These are phyloP conservation scores for Leptopilina boulardi DNA, from an alignment of 1,140 invertebrate species.

Conservation along the genomic window DNA sequence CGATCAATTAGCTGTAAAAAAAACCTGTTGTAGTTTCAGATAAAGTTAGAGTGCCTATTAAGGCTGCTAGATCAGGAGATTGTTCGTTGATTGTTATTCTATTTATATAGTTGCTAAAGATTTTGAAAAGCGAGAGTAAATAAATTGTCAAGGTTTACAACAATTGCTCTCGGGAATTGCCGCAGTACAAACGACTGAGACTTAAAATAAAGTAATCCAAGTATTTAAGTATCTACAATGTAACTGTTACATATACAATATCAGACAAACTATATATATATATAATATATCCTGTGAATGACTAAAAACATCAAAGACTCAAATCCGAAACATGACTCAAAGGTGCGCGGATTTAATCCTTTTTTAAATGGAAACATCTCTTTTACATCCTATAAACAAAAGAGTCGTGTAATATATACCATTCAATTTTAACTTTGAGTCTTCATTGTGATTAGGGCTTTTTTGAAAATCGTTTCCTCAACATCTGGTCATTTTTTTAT, in stretches of 20 bases:
- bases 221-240: slow-evolving; percentile 43
- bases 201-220: slow-evolving; percentile 49
- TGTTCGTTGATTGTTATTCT: slow-evolving; percentile 15
- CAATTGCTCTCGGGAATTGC: slow-evolving; percentile 27
- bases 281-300: background rate
- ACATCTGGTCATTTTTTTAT: background rate
- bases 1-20: slow-evolving; percentile 16
- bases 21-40: background rate
- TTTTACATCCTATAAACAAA: background rate
- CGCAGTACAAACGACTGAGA: slow-evolving; percentile 59
- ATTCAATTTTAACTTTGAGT: background rate
- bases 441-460: background rate
- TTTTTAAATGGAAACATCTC: background rate
- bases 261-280: background rate
- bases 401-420: too few relatives aligned
- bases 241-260: background rate
- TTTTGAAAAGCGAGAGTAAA: background rate
- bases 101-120: slow-evolving; percentile 14
- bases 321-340: background rate
- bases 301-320: background rate
- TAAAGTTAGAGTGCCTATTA: slow-evolving; percentile 3
- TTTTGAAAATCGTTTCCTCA: background rate
- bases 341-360: background rate
- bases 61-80: slow-evolving; percentile 9
- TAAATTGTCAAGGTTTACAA: background rate